Evolutionary conservation across 2,888 invertebrate species (phyloP).

Genomic region (Aleiodes leptofemur): DNA sequence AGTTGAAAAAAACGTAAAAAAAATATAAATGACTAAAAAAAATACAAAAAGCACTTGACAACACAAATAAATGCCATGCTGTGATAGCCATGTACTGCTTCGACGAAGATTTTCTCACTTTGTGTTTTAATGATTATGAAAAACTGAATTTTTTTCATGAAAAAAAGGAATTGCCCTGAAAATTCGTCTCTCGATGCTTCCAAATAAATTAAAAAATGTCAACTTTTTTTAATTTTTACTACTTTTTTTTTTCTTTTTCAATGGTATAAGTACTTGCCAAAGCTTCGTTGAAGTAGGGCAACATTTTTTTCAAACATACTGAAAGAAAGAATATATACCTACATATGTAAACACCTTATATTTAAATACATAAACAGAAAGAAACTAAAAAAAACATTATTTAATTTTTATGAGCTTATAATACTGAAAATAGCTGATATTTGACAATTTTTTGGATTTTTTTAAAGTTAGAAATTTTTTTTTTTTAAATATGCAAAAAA

Average conservation of each 20-base stretch:
- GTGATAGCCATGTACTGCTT: conserved; percentile 56
- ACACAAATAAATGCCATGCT: conserved; percentile 53
- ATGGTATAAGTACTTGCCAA: conserved; percentile 60
- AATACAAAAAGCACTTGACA: conserved; percentile 37
- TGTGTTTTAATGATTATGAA: conserved; percentile 29
- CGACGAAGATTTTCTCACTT: conserved; percentile 45
- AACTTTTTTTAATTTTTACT: conserved; percentile 38
- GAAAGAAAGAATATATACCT: conserved; percentile 35
- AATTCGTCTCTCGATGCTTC: conserved; percentile 21
- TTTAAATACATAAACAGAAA: conserved; percentile 23
- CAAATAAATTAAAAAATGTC: not conserved
- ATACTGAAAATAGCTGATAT: too few relatives aligned
- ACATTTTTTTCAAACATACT: conserved; percentile 45
- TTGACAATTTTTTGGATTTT: too few relatives aligned
- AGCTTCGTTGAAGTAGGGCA: conserved; percentile 56
- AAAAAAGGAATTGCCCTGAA: conserved; percentile 2
- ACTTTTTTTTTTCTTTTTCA: conserved; percentile 46
- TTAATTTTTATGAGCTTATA: conserved; percentile 38
- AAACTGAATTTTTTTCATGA: not conserved
- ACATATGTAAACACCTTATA: conserved; percentile 33
- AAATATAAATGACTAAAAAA: not conserved
- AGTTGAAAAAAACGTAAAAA: not conserved
- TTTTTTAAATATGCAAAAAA: too few relatives aligned
- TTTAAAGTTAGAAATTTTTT: too few relatives aligned
- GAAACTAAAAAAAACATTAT: conserved; percentile 20